Conservation (phyloP, 1,140 invertebrate species). For the Limonius californicus region DNA sequence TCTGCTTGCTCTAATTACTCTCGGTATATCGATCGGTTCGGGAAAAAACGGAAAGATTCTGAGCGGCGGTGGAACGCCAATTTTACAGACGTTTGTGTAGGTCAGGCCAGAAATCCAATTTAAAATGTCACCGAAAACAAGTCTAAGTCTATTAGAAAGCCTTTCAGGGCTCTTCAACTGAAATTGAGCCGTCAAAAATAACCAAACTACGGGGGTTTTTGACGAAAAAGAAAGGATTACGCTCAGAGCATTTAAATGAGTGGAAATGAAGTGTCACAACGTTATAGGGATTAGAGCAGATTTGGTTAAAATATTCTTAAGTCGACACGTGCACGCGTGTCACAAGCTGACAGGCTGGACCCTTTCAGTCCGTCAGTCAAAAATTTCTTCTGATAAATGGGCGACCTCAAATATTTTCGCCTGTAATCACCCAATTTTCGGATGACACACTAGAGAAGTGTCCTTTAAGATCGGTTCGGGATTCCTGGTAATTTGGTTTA, state of each 20-base stretch:
- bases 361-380: neutral
- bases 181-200: neutral
- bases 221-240: neutral
- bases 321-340: neutral
- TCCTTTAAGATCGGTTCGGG: too few species aligned
- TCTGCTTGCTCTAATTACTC: too few species aligned
- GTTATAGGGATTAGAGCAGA: neutral
- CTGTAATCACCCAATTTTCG: neutral
- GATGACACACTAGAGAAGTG: neutral
- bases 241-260: neutral
- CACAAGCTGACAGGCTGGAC: neutral
- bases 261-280: conserved; percentile 1
- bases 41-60: too few species aligned
- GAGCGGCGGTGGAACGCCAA: too few species aligned
- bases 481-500: too few species aligned
- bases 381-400: too few species aligned
- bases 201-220: neutral
- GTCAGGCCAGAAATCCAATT: too few species aligned
- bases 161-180: neutral
- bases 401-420: neutral
- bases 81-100: too few species aligned
- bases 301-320: neutral
- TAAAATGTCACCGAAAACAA: too few species aligned
- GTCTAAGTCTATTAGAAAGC: neutral
- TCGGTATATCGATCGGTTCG: too few species aligned